These are phyloP conservation scores for Trypoxylon attenuatum DNA, from an alignment of 2,888 invertebrate genomes.

Conservation along the genomic window DNA sequence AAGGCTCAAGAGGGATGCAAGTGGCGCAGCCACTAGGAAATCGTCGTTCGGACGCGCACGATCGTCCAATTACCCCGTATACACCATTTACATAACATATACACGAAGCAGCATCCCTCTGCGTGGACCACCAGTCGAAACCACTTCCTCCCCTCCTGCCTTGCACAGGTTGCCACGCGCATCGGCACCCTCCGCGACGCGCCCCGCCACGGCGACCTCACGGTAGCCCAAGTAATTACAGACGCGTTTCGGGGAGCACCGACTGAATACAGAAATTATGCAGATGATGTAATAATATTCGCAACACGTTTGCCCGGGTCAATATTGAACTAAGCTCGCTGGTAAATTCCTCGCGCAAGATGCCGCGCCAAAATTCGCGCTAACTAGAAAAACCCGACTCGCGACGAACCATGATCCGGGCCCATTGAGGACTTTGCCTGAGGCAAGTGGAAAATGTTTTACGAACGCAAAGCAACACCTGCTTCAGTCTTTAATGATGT, in stretches of 20 bases:
- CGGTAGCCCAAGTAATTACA: constrained; percentile 69
- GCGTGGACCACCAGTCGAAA: constrained; percentile 51
- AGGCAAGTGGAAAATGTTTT: no score
- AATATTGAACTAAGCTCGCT: constrained; percentile 70
- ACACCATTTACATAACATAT: constrained; percentile 64
- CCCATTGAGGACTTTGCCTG: no score
- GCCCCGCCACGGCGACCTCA: constrained; percentile 44
- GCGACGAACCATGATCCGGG: no score
- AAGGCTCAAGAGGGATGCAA: not conserved
- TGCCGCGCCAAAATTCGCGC: constrained; percentile 17
- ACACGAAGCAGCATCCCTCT: constrained; percentile 46
- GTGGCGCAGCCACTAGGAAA: constrained; percentile 37
- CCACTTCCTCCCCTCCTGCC: constrained; percentile 33
- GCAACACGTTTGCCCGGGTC: constrained; percentile 71
- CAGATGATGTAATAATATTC: constrained; percentile 72
- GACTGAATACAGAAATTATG: constrained; percentile 72
- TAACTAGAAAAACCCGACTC: no score
- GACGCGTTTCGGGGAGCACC: constrained; percentile 69
- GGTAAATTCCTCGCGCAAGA: constrained; percentile 61
- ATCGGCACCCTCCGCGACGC: constrained; percentile 23
- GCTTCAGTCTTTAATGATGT: no score
- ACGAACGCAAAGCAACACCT: no score
- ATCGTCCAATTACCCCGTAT: constrained; percentile 66
- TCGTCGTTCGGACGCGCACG: constrained; percentile 49
- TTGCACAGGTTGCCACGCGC: constrained; percentile 8